Evolutionary conservation across 2,888 invertebrate species (phyloP).

Genomic region (Reticulitermes lucifugus): DNA sequence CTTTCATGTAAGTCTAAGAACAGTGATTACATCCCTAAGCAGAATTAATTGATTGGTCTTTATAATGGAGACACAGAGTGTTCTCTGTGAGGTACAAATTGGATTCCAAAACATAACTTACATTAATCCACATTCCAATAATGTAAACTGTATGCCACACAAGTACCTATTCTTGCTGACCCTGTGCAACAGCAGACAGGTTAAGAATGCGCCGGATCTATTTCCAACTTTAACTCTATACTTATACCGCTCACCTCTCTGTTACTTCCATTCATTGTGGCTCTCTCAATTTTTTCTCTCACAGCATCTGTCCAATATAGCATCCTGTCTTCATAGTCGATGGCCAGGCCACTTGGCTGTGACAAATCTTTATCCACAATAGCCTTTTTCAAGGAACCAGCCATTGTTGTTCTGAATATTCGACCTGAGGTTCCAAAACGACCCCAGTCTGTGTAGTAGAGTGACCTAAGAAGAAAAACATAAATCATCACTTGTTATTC

Average conservation of each 20-base stretch:
- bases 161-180: too few relatives aligned
- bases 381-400: slow-evolving; percentile 89
- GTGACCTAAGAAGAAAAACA: slow-evolving; percentile 64
- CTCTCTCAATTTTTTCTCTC: slow-evolving; percentile 93
- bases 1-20: too few relatives aligned
- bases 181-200: too few relatives aligned
- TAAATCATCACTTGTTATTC: not conserved
- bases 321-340: slow-evolving; percentile 94
- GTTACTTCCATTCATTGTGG: slow-evolving; percentile 87
- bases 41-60: too few relatives aligned
- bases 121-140: too few relatives aligned
- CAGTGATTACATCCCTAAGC: too few relatives aligned
- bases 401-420: slow-evolving; percentile 96
- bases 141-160: too few relatives aligned
- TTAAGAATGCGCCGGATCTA: too few relatives aligned
- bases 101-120: too few relatives aligned
- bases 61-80: too few relatives aligned
- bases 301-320: slow-evolving; percentile 98
- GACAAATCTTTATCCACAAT: slow-evolving; percentile 92
- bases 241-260: slow-evolving; percentile 69
- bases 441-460: slow-evolving; percentile 98
- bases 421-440: slow-evolving; percentile 92
- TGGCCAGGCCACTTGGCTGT: slow-evolving; percentile 94
- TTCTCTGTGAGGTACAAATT: too few relatives aligned
- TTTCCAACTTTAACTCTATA: too few relatives aligned